Base-by-base conservation (phyloP, 2,888 invertebrate species). In the Agrypnus murinus region DNA sequence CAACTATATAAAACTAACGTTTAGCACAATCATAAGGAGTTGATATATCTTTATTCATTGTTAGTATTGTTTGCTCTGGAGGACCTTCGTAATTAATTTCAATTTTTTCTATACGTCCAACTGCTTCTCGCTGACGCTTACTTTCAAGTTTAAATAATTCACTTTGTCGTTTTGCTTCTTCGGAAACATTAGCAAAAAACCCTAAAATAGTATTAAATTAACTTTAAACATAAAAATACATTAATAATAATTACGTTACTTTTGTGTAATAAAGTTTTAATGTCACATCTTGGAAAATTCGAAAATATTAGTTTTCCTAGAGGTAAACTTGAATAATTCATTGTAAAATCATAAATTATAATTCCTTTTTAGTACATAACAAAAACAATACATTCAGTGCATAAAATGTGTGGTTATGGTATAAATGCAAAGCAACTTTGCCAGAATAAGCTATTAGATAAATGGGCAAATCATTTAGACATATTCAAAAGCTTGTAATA, bases 11-110 rank as follows among this genome's bases (percentile, higher is more conserved):
- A 7, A 38, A 74, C 91, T 89, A 87, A 95, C 95, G 97, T 88
- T 90, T 92, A 1, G 97, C 95, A 86, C 97, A 97, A 81, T 98
- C 93, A 79, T 90, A 92, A 0, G 98, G 98, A 0, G 98, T 98
- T 0, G 98, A 98, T 7, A 98, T 85, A 75, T 91, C 87, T 83
- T 93, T 95, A 84, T 99, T 99, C 97, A 99, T 97, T 17, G 94
- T 83, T 66, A 98, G 84, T 0, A 91, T 91, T 19, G 90, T 89
- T 78, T 93, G 91, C 80, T 94, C 91, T 0, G 94, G 93, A 0
- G 90, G 81, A 0, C 95, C 95, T 76, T 90, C 88, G 82, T 94
- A 95, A 69, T 90, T 89, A 0, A 98, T 93, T 85, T 94, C 91
- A 65, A 98, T 96, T 87, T 98, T 98, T 81, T 98, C 96, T 69